A percentile compares a stretch with the other conserved stretches of the same genome.
Conservation (phyloP, 2,888 invertebrate genomes). For the Nomada ferruginata region DNA sequence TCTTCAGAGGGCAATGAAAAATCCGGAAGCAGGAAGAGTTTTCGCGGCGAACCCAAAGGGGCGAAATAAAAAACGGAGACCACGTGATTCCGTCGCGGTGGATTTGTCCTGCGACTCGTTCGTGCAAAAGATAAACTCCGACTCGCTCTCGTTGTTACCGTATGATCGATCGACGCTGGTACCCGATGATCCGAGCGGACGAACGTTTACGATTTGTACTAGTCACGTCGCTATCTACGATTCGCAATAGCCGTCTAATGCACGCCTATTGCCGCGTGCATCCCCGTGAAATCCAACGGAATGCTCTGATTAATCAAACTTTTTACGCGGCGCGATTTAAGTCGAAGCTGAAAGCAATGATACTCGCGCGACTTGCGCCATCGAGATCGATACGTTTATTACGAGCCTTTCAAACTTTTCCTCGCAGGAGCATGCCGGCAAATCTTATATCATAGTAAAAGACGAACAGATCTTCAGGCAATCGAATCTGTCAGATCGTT, state of each 20-base stretch:
- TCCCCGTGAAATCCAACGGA: slow-evolving; percentile 12
- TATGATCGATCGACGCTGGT: slow-evolving; percentile 38
- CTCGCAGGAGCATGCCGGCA: slow-evolving; percentile 5
- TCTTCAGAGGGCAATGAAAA: background rate
- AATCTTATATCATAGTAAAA: background rate
- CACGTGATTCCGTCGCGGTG: background rate
- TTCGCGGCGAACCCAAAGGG: background rate
- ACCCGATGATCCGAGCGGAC: slow-evolving; percentile 35
- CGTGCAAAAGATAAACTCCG: slow-evolving; percentile 9
- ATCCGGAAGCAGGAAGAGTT: slow-evolving; percentile 25
- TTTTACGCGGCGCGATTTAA: slow-evolving; percentile 24
- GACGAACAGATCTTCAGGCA: background rate
- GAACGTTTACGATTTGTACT: slow-evolving; percentile 40
- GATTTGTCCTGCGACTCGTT: slow-evolving; percentile 1
- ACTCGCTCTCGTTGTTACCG: slow-evolving; percentile 34
- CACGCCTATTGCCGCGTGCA: slow-evolving; percentile 7
- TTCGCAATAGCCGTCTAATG: slow-evolving; percentile 29
- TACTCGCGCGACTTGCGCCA: slow-evolving; percentile 6
- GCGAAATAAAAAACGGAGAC: background rate
- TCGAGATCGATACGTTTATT: slow-evolving; percentile 24
- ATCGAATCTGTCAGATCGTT: slow-evolving; percentile 8
- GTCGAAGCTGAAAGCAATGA: slow-evolving; percentile 21
- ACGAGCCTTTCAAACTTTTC: slow-evolving; percentile 22
- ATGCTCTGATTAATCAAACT: slow-evolving; percentile 43
- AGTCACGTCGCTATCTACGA: slow-evolving; percentile 38